phyloP scores from a whole-genome alignment of 2,888 invertebrate genomes.

The Bombylius discolor region DNA sequence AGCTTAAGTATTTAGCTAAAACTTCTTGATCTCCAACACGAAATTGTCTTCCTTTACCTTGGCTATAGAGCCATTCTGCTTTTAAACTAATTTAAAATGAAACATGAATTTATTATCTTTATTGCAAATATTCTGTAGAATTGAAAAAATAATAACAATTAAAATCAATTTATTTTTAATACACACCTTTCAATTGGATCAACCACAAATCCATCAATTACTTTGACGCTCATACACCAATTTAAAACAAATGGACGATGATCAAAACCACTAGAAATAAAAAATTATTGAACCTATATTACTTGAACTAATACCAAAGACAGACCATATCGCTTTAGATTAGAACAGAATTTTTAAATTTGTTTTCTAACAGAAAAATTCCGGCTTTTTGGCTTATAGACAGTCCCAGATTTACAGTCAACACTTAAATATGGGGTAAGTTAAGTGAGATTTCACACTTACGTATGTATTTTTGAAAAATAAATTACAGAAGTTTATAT shows the following conservation, averaged over 20 bases:
- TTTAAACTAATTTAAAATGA: slow-evolving; percentile 51
- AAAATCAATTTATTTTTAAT: neutral
- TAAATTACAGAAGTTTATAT: too few species aligned
- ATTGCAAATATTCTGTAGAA: too few species aligned
- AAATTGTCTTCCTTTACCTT: slow-evolving; percentile 82
- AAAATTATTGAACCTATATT: neutral
- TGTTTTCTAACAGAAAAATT: too few species aligned
- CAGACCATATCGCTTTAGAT: too few species aligned
- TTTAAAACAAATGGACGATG: slow-evolving; percentile 87
- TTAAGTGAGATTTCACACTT: too few species aligned
- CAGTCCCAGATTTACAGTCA: too few species aligned
- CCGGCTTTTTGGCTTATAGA: too few species aligned
- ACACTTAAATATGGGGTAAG: too few species aligned
- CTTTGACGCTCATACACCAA: slow-evolving; percentile 80
- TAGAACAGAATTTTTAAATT: too few species aligned
- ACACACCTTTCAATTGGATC: slow-evolving; percentile 73
- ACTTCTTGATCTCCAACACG: slow-evolving; percentile 72
- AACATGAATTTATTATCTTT: neutral
- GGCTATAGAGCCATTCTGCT: slow-evolving; percentile 92
- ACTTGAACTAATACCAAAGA: too few species aligned
- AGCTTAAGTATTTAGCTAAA: slow-evolving; percentile 67
- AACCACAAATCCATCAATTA: slow-evolving; percentile 78
- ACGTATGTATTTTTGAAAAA: too few species aligned
- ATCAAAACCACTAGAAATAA: slow-evolving; percentile 61
- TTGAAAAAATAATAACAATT: too few species aligned